These are phyloP conservation scores for Lateolabrax maculatus DNA, from an alignment of 2,797 vertebrate species.

Conservation along the genomic window DNA sequence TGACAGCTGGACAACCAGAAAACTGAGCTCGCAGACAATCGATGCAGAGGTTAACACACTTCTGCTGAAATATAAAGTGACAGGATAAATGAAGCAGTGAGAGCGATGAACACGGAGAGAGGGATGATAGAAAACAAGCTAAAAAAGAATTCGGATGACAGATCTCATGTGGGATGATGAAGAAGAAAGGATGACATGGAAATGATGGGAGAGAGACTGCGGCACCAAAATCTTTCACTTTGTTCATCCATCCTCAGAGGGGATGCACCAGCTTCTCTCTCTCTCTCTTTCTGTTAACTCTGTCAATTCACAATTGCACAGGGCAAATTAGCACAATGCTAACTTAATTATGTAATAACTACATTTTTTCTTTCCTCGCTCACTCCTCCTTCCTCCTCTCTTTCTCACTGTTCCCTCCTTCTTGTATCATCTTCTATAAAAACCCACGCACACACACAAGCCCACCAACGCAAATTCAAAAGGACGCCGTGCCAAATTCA, in stretches of 20 bases:
- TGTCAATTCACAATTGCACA: slow-evolving; percentile 34
- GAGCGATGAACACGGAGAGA: background rate
- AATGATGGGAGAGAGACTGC: background rate
- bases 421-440: slow-evolving; percentile 38
- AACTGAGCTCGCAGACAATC: slow-evolving; percentile 9
- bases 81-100: slow-evolving; percentile 13
- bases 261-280: background rate
- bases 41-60: slow-evolving; percentile 28
- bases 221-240: background rate
- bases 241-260: slow-evolving; percentile 12
- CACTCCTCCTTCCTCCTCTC: too few relatives aligned
- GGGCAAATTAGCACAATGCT: slow-evolving; percentile 28
- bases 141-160: slow-evolving; percentile 3
- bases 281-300: slow-evolving; percentile 34
- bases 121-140: slow-evolving; percentile 8
- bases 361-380: slow-evolving; percentile 22
- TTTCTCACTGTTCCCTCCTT: slow-evolving; percentile 20
- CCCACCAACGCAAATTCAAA: slow-evolving; percentile 14
- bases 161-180: slow-evolving; percentile 25
- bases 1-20: slow-evolving; percentile 27
- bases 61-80: slow-evolving; percentile 27
- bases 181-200: slow-evolving; percentile 12
- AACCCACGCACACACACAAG: slow-evolving; percentile 22
- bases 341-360: slow-evolving; percentile 61
- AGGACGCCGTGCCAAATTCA: slow-evolving; percentile 19